Base-by-base conservation (phyloP, 2,888 invertebrate species). In the Odontomyia ornata region DNA sequence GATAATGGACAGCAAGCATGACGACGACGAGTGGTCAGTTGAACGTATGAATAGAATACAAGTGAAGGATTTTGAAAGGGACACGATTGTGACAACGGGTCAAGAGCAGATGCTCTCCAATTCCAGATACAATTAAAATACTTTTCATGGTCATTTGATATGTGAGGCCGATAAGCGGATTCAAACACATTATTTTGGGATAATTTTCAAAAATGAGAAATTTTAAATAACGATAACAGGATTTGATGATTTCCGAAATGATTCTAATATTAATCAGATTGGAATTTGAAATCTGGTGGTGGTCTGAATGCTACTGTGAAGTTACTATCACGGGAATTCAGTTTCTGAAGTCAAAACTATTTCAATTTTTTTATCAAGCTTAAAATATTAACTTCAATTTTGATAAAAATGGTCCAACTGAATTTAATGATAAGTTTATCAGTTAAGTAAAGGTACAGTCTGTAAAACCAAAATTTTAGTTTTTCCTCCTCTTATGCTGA, bases 121-220 rank as follows among this genome's bases (percentile, higher is more conserved):
- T 43, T 62, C 62, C 56, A 47, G 60, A 73, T 69, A 71, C 78
- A 78, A 78, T 78, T 78, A 78, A 76, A 78, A 76, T 78, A 76
- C 75, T 71, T 72, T 75, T 72, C 72, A 78, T 78, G 76, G 78
- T 75, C 69, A 78, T 78, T 78, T 77, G 78, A 78, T 76, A 75
- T 43, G 71, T 52, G 71, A 28, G n/a, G 57, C 57, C 23, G 73
- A 73, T 73, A 73, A 73, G 73, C 73, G 73, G 73, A 73, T 73
- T 73, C 52, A 47, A 18, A 25, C 47, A 69, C 69, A 69, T 69
- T 69, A 47, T 46, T 69, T 69, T 15, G 5, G 60, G 1, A 1
- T 69, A 69, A 30, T 69, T 46, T 69, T 46, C n/a, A n/a, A 47
- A 46, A 30, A 21, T 25, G 28, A 21, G 69, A 47, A 47, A 65